Evolutionary conservation across 2,113 vertebrate genomes (phyloP).

Genomic region (Xiphophorus couchianus): DNA sequence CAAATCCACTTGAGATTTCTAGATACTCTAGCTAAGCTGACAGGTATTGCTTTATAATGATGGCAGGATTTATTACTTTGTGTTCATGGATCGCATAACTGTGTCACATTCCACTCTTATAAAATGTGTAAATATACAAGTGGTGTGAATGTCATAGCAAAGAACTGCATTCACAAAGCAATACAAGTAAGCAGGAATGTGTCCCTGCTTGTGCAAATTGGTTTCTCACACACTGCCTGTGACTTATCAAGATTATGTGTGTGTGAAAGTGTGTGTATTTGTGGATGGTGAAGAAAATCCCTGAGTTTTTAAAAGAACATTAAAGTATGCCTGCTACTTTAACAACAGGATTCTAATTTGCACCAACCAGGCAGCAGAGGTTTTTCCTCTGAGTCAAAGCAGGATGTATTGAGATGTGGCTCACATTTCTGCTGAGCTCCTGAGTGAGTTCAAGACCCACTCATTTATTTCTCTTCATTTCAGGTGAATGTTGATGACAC

Average conservation of each 20-base stretch:
- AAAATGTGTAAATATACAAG: too few species aligned
- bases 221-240: background rate
- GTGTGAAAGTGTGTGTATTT: too few species aligned
- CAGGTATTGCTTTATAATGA: too few species aligned
- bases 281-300: constrained; percentile 11
- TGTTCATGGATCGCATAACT: too few species aligned
- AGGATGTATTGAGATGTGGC: constrained; percentile 24
- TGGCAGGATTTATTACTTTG: too few species aligned
- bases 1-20: too few species aligned
- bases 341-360: constrained; percentile 28
- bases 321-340: constrained; percentile 23
- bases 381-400: constrained; percentile 40
- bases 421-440: constrained; percentile 24
- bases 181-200: too few species aligned
- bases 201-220: too few species aligned
- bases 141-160: too few species aligned
- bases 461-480: constrained; percentile 22
- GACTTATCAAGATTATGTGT: constrained; percentile 13
- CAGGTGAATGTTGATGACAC: constrained; percentile 99
- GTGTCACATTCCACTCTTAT: too few species aligned
- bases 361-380: constrained; percentile 15
- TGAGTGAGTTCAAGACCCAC: background rate
- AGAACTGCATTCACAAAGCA: too few species aligned
- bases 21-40: too few species aligned
- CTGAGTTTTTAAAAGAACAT: constrained; percentile 8